Evolutionary conservation across 2,797 vertebrate genomes (phyloP).

Genomic region (Micrastur ruficollis): DNA sequence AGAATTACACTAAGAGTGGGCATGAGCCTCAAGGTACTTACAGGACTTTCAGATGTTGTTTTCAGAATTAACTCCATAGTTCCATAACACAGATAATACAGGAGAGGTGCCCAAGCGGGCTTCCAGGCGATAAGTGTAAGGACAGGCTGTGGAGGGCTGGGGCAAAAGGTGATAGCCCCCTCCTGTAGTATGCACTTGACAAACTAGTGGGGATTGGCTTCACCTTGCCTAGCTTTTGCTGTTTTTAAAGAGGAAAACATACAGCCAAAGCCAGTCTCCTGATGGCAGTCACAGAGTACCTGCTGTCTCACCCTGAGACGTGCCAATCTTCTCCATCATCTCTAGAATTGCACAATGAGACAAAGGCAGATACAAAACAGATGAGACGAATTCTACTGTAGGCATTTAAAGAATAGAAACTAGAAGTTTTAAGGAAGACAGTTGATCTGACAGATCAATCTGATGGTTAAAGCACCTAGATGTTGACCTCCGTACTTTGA

Average conservation of each 20-base stretch:
- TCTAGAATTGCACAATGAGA: not conserved
- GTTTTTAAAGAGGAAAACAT: not conserved
- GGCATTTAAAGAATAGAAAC: not conserved
- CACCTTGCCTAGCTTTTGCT: not conserved
- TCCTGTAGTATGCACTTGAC: not conserved
- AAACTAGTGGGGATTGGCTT: not conserved
- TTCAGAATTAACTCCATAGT: not conserved
- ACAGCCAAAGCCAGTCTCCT: not conserved
- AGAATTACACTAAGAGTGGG: not conserved
- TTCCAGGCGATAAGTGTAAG: not conserved
- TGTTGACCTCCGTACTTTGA: not conserved
- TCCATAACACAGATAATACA: not conserved
- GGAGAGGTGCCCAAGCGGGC: not conserved
- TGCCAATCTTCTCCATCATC: not conserved
- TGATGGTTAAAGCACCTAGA: not conserved
- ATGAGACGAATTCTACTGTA: not conserved
- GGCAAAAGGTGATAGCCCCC: not conserved
- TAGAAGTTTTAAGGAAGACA: not conserved
- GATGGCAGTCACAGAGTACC: not conserved
- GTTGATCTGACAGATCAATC: not conserved
- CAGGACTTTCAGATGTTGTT: constrained; percentile 11
- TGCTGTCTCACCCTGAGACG: accelerated
- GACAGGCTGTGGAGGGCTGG: not conserved
- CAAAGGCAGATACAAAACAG: not conserved
- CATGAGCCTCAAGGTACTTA: not conserved